phyloP scores from a whole-genome alignment of 2,888 invertebrate species.

The Tortricodes alternella region DNA sequence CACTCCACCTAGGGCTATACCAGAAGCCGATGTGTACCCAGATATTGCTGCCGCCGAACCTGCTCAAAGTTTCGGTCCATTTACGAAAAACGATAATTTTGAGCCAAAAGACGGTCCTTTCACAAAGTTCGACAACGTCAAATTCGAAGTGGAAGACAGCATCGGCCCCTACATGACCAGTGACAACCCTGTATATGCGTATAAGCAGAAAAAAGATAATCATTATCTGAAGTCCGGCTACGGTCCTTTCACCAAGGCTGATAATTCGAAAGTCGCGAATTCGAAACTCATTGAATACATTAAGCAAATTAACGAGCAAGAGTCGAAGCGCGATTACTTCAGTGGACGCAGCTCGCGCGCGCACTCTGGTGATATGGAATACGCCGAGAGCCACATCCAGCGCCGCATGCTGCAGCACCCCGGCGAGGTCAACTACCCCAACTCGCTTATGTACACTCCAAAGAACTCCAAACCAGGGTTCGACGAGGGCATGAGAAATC shows the following conservation, averaged over 20 bases:
- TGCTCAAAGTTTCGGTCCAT: constrained; percentile 80
- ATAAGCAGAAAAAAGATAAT: constrained; percentile 72
- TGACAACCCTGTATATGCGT: constrained; percentile 60
- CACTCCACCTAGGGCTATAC: constrained; percentile 84
- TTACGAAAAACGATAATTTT: constrained; percentile 84
- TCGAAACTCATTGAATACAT: constrained; percentile 85
- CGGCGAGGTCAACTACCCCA: constrained; percentile 85
- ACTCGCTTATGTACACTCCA: constrained; percentile 85
- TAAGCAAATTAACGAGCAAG: constrained; percentile 86
- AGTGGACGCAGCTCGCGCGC: constrained; percentile 77
- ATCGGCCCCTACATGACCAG: constrained; percentile 62
- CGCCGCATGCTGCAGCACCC: constrained; percentile 88
- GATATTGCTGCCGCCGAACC: constrained; percentile 60
- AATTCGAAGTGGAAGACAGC: constrained; percentile 64
- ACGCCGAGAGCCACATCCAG: constrained; percentile 84
- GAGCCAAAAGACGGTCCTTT: constrained; percentile 82
- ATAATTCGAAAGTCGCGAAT: constrained; percentile 82
- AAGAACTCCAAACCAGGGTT: constrained; percentile 84
- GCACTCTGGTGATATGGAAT: constrained; percentile 71
- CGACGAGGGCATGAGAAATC: constrained; percentile 87
- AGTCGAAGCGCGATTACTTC: constrained; percentile 84
- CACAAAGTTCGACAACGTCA: constrained; percentile 82
- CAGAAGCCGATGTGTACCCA: constrained; percentile 81
- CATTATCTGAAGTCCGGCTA: constrained; percentile 74
- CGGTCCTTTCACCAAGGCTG: constrained; percentile 85